Evolutionary conservation across 2,888 invertebrate genomes (phyloP), one percentile per base, ranked within the genome.

Genomic region (Agrilus biguttatus): DNA sequence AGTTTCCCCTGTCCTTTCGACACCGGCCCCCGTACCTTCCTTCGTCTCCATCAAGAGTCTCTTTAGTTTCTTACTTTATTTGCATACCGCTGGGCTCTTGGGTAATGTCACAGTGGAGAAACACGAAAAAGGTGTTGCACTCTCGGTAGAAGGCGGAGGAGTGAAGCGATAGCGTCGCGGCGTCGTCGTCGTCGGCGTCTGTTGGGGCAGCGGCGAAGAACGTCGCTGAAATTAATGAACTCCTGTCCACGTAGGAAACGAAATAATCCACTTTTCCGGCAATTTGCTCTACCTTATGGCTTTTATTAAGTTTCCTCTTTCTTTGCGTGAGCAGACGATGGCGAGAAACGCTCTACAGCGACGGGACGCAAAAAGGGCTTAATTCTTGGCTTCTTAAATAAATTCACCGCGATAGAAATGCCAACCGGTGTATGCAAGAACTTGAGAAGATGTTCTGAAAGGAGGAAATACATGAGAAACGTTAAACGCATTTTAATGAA

Each of bases 51-150:
- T 28, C 28, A 28, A 28, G 28, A 28, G 8, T 10, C 28, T 10
- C 37, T 57, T 58, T 10, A 28, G 28, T 28, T 28, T 28, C 10
- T 58, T 57, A 55, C 55, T 55, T 56, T 56, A 64, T 65, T 66
- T 67, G 65, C 65, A 66, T 65, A 63, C 60, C 63, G 61, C 58
- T 58, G 41, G 42, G 40, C 36, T 50, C 58, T 56, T 54, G 55
- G 53, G 60, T 61, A 56, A 56, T 58, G 62, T 60, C 63, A 62
- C 58, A 58, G 54, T 51, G 54, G 48, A 55, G 54, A 57, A 64
- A 67, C 67, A 66, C 61, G 66, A 66, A 67, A 68, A 68, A 68
- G 67, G 68, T 68, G 68, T 67, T 68, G 60, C 66, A 59, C 54
- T 47, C 48, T 46, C 47, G 45, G 44, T 47, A 41, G 45, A 45